Evolutionary conservation across 2,888 invertebrate species (phyloP).

Genomic region (Plemyria rubiginata): DNA sequence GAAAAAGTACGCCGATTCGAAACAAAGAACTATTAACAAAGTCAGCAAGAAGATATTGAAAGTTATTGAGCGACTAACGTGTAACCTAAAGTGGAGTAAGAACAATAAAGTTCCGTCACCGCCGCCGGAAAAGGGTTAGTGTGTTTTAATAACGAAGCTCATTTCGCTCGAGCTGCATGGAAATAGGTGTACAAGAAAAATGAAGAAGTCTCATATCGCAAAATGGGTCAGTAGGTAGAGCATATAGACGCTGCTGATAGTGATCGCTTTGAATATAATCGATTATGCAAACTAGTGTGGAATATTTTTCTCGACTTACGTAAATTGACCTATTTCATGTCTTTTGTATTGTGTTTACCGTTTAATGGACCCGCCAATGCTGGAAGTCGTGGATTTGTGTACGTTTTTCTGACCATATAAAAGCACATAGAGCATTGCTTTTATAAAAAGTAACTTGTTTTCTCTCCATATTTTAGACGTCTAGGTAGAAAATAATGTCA

Average conservation of each 20-base stretch:
- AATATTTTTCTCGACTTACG: conserved; percentile 29
- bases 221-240: conserved; percentile 35
- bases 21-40: conserved; percentile 79
- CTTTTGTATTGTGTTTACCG: not conserved
- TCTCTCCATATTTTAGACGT: conserved; percentile 12
- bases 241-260: conserved; percentile 29
- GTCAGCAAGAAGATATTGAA: conserved; percentile 79
- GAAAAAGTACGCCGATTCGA: conserved; percentile 78
- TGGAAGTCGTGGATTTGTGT: not conserved
- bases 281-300: conserved; percentile 35
- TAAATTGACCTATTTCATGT: conserved; percentile 28
- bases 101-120: conserved; percentile 57
- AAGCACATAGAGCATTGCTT: conserved; percentile 6
- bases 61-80: conserved; percentile 76
- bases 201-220: conserved; percentile 26
- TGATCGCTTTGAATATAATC: conserved; percentile 34
- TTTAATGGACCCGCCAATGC: not conserved
- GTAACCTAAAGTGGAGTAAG: conserved; percentile 69
- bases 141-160: conserved; percentile 26
- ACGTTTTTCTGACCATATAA: not conserved
- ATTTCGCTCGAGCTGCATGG: conserved; percentile 22
- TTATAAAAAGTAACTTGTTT: conserved; percentile 9
- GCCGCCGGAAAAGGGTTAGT: conserved; percentile 50
- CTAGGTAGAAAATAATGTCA: conserved; percentile 18
- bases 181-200: conserved; percentile 23